Evolutionary conservation across 2,113 vertebrate genomes (phyloP), one percentile per base, ranked within the genome.

Genomic region (Chloebia gouldiae): DNA sequence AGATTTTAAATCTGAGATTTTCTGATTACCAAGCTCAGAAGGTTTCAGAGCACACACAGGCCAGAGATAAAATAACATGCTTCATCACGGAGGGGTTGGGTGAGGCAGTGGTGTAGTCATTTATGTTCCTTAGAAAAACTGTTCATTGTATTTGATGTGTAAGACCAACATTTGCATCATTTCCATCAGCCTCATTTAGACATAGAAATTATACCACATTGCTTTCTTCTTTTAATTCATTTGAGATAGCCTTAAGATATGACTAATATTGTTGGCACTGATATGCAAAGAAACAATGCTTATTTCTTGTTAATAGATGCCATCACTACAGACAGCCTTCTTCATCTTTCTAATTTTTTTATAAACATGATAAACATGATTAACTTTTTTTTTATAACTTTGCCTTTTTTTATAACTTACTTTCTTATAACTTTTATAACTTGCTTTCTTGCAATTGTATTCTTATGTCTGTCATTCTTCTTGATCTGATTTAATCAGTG

Each of bases 21-120:
- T 70, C 21, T 50, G 20, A 40, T 65, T 53, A 49, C 4, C 40
- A 49, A 31, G 6, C 7, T 72, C 40, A 40, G 33, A 56, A 56
- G 24, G 13, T 51, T 68, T 49, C 49, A 71, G 30, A 83, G 13
- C 6, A 61, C 11, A 76, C 7, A 7, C 1, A 78, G 24, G 28
- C 6, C 45, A 86, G 49, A 56, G 31, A 10, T 69, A 44, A 86
- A 64, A 10, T 53, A 9, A 9, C 5, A 23, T 6, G 3, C 9
- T 63, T 51, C 39, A 17, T 31, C 39, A 40, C 0, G 39, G 19
- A 1, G 3, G 3, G 4, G 1, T 1, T 33, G 5, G 4, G 4
- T 50, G 7, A 7, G 9, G 16, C 42, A 24, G 10, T 49, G 40
- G 3, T 35, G 4, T 14, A 39, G 3, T 27, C 37, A 23, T 60